Evolutionary conservation across 2,888 invertebrate species (phyloP).

Genomic region (Ctenicera cuprea): DNA sequence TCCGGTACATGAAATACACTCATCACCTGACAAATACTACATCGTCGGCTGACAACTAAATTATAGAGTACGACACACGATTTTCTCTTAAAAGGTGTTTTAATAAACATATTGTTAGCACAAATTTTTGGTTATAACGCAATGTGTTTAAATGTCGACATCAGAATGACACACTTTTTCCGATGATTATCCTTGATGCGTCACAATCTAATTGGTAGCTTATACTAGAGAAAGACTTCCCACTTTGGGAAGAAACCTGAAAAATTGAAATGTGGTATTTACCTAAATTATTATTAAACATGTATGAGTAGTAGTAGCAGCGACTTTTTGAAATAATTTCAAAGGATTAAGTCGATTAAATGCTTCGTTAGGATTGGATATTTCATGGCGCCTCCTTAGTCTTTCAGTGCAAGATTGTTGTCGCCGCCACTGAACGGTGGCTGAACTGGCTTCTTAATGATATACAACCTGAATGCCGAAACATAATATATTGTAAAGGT

Average conservation of each 20-base stretch:
- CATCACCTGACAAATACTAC: conserved; percentile 59
- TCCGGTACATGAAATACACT: conserved; percentile 67
- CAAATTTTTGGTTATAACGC: too few relatives aligned
- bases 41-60: conserved; percentile 63
- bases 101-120: conserved; percentile 39
- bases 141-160: too few relatives aligned
- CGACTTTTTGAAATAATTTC: too few relatives aligned
- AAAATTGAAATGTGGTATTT: too few relatives aligned
- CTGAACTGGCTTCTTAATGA: conserved; percentile 23
- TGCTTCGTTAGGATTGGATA: neutral
- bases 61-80: conserved; percentile 57
- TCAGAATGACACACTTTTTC: too few relatives aligned
- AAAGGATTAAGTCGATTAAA: neutral
- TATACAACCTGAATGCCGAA: conserved; percentile 21
- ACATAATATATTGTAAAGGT: conserved; percentile 20
- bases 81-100: conserved; percentile 36
- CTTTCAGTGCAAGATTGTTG: neutral
- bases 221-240: too few relatives aligned
- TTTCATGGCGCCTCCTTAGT: neutral
- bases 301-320: too few relatives aligned
- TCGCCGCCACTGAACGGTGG: conserved; percentile 24
- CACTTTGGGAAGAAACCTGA: too few relatives aligned
- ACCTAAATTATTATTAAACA: too few relatives aligned
- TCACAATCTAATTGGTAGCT: too few relatives aligned
- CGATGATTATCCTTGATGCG: too few relatives aligned